A percentile compares a stretch with the other conserved stretches of the same genome.
phyloP scores from a whole-genome alignment of 2,113 vertebrate species.

The Spilogale gracilis region DNA sequence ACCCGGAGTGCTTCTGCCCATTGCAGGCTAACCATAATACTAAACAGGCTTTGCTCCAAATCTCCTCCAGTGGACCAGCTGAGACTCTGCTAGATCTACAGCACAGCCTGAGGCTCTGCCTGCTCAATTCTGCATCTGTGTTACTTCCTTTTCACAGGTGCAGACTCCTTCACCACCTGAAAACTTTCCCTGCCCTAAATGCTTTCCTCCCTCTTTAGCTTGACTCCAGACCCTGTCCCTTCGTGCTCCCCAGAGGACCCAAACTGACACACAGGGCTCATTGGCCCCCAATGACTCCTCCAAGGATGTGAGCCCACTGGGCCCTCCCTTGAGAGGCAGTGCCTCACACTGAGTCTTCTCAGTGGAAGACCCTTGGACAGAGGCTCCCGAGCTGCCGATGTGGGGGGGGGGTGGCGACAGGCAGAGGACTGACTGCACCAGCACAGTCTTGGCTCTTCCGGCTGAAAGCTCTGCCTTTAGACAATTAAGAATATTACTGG shows the following conservation, averaged over 20 bases:
- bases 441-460: background rate
- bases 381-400: background rate
- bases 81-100: background rate
- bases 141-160: background rate
- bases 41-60: background rate
- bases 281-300: background rate
- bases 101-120: background rate
- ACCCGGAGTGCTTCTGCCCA: background rate
- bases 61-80: background rate
- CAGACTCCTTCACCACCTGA: background rate
- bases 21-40: background rate
- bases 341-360: background rate
- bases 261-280: background rate
- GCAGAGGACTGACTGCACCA: background rate
- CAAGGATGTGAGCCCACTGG: background rate
- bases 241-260: background rate
- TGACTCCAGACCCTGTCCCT: background rate
- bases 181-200: background rate
- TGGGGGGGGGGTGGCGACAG: background rate
- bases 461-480: background rate
- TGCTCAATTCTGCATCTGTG: background rate
- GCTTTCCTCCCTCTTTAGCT: background rate
- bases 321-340: background rate
- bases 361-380: background rate
- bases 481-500: background rate